phyloP scores from a whole-genome alignment of 2,113 vertebrate species.

The Tragulus kanchil region DNA sequence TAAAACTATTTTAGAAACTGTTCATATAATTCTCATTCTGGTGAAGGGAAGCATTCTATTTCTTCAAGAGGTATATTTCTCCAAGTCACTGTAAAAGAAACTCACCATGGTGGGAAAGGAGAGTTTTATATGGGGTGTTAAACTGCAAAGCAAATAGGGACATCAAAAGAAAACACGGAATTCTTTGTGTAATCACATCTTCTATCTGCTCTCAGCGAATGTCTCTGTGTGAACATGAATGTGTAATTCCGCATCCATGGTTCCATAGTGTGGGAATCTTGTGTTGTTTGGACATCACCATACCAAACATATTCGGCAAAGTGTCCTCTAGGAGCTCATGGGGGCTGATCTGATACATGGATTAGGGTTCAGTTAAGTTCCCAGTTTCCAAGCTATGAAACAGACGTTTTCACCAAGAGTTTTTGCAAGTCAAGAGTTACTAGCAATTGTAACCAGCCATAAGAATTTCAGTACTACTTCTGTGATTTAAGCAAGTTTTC shows the following conservation, averaged over 20 bases:
- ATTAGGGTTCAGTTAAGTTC: not conserved
- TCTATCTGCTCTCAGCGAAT: not conserved
- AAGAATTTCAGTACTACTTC: not conserved
- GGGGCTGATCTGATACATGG: not conserved
- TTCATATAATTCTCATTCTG: constrained; percentile 60
- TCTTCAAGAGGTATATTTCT: constrained; percentile 30
- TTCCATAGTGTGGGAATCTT: not conserved
- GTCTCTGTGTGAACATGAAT: not conserved
- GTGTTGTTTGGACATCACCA: not conserved
- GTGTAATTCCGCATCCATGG: not conserved
- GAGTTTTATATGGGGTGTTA: not conserved
- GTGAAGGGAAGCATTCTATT: constrained; percentile 33
- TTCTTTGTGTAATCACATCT: not conserved
- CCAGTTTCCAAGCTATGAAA: not conserved
- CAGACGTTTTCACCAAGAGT: not conserved
- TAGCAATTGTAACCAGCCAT: not conserved
- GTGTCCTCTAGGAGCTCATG: not conserved
- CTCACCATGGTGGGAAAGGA: not conserved
- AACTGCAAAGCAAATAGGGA: not conserved
- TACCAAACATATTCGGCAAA: not conserved
- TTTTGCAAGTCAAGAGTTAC: not conserved
- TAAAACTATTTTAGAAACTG: constrained; percentile 68
- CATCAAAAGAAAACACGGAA: constrained; percentile 16
- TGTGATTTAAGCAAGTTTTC: constrained; percentile 9
- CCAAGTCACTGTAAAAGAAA: constrained; percentile 8